These are phyloP conservation scores for Drosophila pectinifera DNA, from an alignment of 1,140 invertebrate genomes.

Conservation along the genomic window DNA sequence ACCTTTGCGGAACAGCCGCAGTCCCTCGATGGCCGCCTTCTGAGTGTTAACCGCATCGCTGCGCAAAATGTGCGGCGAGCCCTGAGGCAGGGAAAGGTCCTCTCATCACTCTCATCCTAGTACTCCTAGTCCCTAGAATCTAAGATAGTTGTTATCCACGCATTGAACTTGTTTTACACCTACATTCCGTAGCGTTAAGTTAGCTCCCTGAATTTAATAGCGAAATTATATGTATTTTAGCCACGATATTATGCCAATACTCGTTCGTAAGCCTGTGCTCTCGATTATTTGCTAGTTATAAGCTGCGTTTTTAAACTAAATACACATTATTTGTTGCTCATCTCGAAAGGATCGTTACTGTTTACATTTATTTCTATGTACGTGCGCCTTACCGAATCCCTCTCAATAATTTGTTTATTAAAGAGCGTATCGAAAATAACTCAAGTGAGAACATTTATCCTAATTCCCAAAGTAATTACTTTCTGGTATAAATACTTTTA, in stretches of 20 bases:
- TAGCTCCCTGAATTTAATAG: conserved; percentile 63
- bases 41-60: conserved; percentile 78
- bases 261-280: conserved; percentile 47
- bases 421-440: no score
- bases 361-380: no score
- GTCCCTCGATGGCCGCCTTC: conserved; percentile 72
- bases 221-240: conserved; percentile 55
- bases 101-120: conserved; percentile 16
- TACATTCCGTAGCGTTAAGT: conserved; percentile 42
- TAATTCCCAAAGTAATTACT: not conserved
- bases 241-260: conserved; percentile 51
- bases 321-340: conserved; percentile 72
- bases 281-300: conserved; percentile 73
- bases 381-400: no score
- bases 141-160: conserved; percentile 61
- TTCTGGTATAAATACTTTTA: conserved; percentile 20
- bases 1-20: conserved; percentile 66
- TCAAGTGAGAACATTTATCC: not conserved
- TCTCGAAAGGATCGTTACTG: conserved; percentile 41
- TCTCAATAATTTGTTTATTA: conserved; percentile 6
- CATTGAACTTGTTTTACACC: conserved; percentile 52
- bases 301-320: conserved; percentile 68
- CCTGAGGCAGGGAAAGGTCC: conserved; percentile 12
- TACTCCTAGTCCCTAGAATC: conserved; percentile 41
- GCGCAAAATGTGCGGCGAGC: conserved; percentile 67